Evolutionary conservation across 2,797 vertebrate genomes (phyloP).

Genomic region (Heteromormyrus szaboi): DNA sequence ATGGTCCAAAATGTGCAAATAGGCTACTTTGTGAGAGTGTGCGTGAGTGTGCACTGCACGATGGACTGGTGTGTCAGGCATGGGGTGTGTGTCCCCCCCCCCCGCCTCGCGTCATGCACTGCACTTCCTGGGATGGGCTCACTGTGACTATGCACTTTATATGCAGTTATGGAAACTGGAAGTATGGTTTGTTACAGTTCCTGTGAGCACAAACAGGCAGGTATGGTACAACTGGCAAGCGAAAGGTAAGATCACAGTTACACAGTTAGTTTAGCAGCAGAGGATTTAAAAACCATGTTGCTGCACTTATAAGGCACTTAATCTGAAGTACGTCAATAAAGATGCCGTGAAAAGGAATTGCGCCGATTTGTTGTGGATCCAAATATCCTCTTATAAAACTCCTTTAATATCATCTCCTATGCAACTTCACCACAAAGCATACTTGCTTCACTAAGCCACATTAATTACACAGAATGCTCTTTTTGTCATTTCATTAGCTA

Average conservation of each 20-base stretch:
- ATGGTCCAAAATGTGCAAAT: neutral
- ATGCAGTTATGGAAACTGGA: neutral
- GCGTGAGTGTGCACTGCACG: neutral
- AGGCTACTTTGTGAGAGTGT: neutral
- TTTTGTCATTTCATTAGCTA: conserved; percentile 2
- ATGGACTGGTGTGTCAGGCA: neutral
- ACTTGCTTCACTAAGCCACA: conserved; percentile 5
- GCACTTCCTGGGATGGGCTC: neutral
- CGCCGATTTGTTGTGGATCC: neutral
- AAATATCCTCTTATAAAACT: neutral
- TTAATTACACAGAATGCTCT: conserved; percentile 1
- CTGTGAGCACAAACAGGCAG: neutral
- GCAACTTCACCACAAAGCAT: neutral
- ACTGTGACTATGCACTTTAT: neutral
- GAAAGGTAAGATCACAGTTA: neutral
- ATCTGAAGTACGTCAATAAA: neutral
- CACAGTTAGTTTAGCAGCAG: neutral
- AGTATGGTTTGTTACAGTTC: neutral
- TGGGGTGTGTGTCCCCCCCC: too few relatives aligned
- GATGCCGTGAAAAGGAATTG: neutral
- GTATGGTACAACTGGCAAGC: neutral
- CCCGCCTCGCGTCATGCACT: neutral
- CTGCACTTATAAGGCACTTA: neutral
- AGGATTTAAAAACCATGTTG: neutral
- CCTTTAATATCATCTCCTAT: neutral